phyloP scores from a whole-genome alignment of 2,113 vertebrate species.

The Columbina picui region DNA sequence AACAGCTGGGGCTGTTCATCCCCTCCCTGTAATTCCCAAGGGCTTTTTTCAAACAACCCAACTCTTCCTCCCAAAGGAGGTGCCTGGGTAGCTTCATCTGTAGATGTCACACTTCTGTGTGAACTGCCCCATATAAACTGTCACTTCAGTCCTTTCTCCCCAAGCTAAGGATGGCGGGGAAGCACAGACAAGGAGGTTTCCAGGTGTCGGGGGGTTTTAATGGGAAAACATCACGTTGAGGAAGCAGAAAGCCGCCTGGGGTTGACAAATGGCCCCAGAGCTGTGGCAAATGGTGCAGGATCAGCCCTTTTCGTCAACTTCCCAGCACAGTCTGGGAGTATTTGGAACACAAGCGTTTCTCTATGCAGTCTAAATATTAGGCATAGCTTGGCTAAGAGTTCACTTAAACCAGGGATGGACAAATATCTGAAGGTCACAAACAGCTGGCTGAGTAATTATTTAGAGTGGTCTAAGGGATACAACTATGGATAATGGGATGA shows the following conservation, averaged over 20 bases:
- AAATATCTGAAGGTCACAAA: slow-evolving; percentile 58
- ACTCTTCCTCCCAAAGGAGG: not conserved
- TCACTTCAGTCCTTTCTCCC: not conserved
- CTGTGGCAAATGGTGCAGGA: not conserved
- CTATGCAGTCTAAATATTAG: slow-evolving; percentile 1
- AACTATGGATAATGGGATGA: slow-evolving; percentile 43
- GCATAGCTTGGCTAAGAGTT: not conserved
- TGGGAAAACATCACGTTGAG: not conserved
- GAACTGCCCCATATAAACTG: not conserved
- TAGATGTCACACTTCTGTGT: not conserved
- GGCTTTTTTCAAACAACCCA: not conserved
- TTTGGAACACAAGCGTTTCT: not conserved
- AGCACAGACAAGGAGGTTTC: not conserved
- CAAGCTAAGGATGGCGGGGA: not conserved
- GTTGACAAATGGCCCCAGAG: not conserved
- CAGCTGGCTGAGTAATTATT: slow-evolving; percentile 32
- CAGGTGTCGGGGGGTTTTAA: not conserved
- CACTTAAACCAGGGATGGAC: not conserved
- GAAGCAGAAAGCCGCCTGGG: not conserved
- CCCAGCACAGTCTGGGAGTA: not conserved
- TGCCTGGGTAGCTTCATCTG: not conserved
- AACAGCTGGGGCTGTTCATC: not conserved
- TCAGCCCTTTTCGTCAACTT: not conserved
- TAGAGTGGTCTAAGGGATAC: slow-evolving; percentile 50
- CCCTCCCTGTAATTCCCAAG: not conserved